Conservation (phyloP, 2,113 vertebrate species). For the Lasiurus borealis region DNA sequence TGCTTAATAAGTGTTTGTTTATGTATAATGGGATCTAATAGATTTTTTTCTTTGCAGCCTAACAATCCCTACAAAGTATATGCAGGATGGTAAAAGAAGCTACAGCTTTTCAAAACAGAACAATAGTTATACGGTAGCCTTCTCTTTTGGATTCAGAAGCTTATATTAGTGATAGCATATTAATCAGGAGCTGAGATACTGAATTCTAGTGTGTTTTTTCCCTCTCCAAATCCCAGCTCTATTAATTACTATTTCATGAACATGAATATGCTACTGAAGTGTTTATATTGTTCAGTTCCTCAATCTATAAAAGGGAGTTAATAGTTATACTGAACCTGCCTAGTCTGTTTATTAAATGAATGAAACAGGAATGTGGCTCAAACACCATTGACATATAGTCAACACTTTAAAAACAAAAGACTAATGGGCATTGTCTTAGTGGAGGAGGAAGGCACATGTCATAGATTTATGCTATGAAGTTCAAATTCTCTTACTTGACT, state of each 20-base stretch:
- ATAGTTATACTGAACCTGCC: not conserved
- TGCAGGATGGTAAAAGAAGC: not conserved
- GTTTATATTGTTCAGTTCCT: not conserved
- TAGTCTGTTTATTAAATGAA: not conserved
- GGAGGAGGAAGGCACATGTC: fast-evolving
- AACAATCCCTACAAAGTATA: not conserved
- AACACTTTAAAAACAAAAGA: not conserved
- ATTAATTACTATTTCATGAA: not conserved
- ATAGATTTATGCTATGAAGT: not conserved
- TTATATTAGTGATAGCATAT: not conserved
- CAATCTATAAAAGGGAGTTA: not conserved
- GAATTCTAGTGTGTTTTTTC: not conserved
- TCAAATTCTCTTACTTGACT: constrained; percentile 7
- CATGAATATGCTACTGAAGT: not conserved
- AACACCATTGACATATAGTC: not conserved
- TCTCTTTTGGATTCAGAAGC: not conserved
- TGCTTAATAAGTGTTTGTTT: not conserved
- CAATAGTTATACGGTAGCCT: not conserved
- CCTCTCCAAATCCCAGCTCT: not conserved
- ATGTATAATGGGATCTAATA: not conserved
- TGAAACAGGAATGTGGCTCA: not conserved
- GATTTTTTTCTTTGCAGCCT: not conserved
- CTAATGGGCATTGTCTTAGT: not conserved
- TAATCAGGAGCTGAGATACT: not conserved
- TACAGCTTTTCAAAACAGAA: not conserved